Base-by-base conservation (phyloP, 2,888 invertebrate genomes). In the Macrophya annulata region DNA sequence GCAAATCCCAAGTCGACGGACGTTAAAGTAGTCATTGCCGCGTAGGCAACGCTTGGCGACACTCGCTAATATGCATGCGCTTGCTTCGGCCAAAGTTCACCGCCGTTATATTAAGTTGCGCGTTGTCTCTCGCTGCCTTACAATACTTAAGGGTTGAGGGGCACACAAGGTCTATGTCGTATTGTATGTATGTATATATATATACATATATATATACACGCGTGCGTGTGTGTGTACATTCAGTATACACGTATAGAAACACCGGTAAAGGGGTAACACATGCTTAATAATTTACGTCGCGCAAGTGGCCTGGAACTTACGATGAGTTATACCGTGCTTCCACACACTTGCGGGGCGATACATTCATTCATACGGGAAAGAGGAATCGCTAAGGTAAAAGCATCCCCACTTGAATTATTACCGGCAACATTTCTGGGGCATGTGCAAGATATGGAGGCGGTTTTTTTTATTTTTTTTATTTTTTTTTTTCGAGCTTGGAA, bases 251-350 rank as follows among this genome's bases (percentile, higher is more conserved):
- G 62, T 81, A 62, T 81, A 62, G 81, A 48, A 62, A 31, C 48
- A 48, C 48, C 83, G 89, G 89, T 87, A 88, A 89, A 89, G 88
- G 87, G 89, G 89, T 89, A 90, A 90, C 89, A 89, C 89, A 89
- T 89, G 91, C 89, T 91, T 89, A 91, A 91, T 91, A 90, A 91
- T 91, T 91, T 90, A 91, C 91, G 88, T 86, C 86, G 89, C 89
- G 89, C 91, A 90, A 91, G 91, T 90, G 91, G 89, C 88, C 89
- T 88, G 90, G 89, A 91, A 91, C 90, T 91, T 88, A 88, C 86
- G 87, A 87, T 91, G 91, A 91, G 90, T 90, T 90, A 91, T 91
- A 89, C 88, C 89, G 89, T 89, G 89, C 89, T 90, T 88, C 88
- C 81, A 86, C 72, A 83, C 86, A 82, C 71, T 74, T 83, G 83